Evolutionary conservation across 2,797 vertebrate genomes (phyloP).

Genomic region (Gallinago nigripennis): DNA sequence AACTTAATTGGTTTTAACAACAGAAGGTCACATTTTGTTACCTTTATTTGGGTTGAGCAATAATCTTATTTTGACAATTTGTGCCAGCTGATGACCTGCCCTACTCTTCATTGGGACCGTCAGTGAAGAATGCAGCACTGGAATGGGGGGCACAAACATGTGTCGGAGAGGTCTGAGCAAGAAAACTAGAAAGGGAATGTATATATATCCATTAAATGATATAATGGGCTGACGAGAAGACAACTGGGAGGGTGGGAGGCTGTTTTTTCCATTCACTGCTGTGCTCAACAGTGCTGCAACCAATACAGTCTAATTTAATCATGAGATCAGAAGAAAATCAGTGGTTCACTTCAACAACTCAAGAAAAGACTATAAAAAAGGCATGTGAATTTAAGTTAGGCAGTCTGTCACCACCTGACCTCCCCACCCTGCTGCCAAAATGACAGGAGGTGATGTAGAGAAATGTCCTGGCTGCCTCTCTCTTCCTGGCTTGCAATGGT

Average conservation of each 20-base stretch:
- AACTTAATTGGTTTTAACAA: slow-evolving; percentile 56
- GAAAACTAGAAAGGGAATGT: rapidly evolving
- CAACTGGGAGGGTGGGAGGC: neutral
- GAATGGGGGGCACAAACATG: neutral
- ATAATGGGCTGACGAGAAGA: neutral
- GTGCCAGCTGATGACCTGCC: neutral
- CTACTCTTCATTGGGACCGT: neutral
- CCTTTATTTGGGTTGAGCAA: slow-evolving; percentile 36
- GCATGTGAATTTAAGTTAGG: neutral
- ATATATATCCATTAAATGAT: neutral
- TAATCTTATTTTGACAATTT: slow-evolving; percentile 24
- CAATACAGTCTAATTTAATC: neutral
- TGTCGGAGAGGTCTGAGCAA: neutral
- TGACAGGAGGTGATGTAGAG: neutral
- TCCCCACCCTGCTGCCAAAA: neutral
- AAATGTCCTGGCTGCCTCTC: rapidly evolving
- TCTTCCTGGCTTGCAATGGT: neutral
- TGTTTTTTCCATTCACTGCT: neutral
- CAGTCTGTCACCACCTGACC: neutral
- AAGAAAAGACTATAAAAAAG: neutral
- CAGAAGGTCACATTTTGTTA: slow-evolving; percentile 48
- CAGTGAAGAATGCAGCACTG: neutral
- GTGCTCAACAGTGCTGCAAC: neutral
- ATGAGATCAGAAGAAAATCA: neutral
- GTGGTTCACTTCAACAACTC: neutral